These are phyloP conservation scores for Oryctes rhinoceros DNA, from an alignment of 1,140 invertebrate genomes.

Conservation along the genomic window DNA sequence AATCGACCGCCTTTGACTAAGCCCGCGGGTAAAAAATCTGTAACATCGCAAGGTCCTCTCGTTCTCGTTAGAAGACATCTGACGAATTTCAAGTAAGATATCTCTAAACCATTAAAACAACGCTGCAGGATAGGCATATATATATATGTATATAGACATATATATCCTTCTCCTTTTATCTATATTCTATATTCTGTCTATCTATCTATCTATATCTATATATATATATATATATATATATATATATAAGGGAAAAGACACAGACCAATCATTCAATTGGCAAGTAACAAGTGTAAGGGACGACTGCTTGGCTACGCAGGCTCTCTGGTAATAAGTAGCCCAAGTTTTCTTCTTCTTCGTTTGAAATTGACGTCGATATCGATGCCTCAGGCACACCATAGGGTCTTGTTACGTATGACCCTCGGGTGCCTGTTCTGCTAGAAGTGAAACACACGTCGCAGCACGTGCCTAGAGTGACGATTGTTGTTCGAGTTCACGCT, in stretches of 20 bases:
- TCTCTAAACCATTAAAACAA: slow-evolving; percentile 39
- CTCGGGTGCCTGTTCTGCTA: slow-evolving; percentile 17
- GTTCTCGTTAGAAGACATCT: slow-evolving; percentile 43
- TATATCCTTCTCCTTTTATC: too few relatives aligned
- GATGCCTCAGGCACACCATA: slow-evolving; percentile 1
- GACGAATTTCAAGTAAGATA: slow-evolving; percentile 42
- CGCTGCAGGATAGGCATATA: slow-evolving; percentile 3
- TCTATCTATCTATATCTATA: too few relatives aligned
- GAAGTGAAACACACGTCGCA: slow-evolving; percentile 27
- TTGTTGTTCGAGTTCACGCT: slow-evolving; percentile 39
- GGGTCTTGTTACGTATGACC: slow-evolving; percentile 43
- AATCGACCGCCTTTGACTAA: not conserved
- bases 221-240: too few relatives aligned
- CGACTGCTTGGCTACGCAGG: not conserved
- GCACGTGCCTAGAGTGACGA: slow-evolving; percentile 43
- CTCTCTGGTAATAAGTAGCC: slow-evolving; percentile 41
- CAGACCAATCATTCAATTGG: slow-evolving; percentile 41
- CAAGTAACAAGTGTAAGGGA: slow-evolving; percentile 40
- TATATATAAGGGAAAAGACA: too few relatives aligned
- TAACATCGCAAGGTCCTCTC: slow-evolving; percentile 32
- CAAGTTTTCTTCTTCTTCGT: not conserved
- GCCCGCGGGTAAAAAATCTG: slow-evolving; percentile 19
- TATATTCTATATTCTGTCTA: too few relatives aligned
- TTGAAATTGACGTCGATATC: slow-evolving; percentile 29
- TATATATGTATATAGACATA: too few relatives aligned